Base-by-base conservation (phyloP, 1,140 invertebrate species). In the Ditylenchus dipsaci region DNA sequence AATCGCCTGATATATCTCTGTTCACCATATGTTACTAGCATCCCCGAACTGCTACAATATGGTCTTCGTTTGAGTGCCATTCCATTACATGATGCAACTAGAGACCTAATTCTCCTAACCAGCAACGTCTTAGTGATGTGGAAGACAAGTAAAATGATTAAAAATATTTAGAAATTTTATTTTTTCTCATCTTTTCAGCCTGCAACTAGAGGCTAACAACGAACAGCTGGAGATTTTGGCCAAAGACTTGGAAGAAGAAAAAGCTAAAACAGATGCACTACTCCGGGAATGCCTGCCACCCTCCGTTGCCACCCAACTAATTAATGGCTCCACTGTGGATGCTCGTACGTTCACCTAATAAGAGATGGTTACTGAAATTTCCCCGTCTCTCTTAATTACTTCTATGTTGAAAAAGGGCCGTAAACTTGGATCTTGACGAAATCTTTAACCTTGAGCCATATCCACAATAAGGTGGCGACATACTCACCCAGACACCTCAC, bases 91-190 rank as follows among this genome's bases (percentile, higher is more conserved):
- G 95, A 97, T 83, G 92, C 94, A 0, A 97, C 94, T 0, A 86
- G 94, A 73, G 95, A 97, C 86, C 86, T 97, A 71, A 93, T 97
- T 13, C 86, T 97, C 38, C 90, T 97, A 95, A 92, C 8, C 94
- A 97, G 84, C 93, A 96, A 84, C 95, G 95, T 83, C 92, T 95
- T 84, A 93, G 92, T 0, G 94, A 97, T 84, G 97, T 96, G 84
- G 94, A 96, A 84, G 86, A 97, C 68, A 96, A 94, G 0, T 90
- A 91, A 84, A 95, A 73, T 1, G n/a, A 53, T 53, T 21, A 53
- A 53, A 53, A 19, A 27, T 33, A 7, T 61, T 29, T 19, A 49
- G n/a, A 53, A 0, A 13, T 42, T 33, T 38, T 33, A 27, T 1
- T 19, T 42, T 33, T 53, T 15, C 15, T n/a, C 23, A 5, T 5